Evolutionary conservation across 2,888 invertebrate species (phyloP), one percentile per base, ranked within the genome.

Genomic region (Drosophila imparisetae): DNA sequence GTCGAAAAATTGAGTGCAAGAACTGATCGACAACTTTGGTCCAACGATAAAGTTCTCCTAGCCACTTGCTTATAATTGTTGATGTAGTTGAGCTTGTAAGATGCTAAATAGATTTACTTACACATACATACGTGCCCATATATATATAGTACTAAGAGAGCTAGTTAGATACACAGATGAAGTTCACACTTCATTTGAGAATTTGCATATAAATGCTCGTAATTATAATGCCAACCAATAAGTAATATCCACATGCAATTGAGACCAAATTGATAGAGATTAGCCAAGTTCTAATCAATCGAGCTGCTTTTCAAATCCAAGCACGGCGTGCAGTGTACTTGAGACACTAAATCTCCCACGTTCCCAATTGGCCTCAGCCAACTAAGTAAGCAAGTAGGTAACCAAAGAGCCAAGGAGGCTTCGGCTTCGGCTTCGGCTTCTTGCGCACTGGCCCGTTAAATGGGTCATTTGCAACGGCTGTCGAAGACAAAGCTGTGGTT

Each of bases 361-460:
- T 90, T 86, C 86, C 81, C 81, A 88, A 90, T 82, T 29, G 65
- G 54, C 15, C 57, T 49, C 58, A 70, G 66, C 71, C 59, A 69
- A 50, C 38, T 36, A 34, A 54, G 68, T 50, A 29, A 55, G 40
- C 36, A 53, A 29, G 36, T 38, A 27, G 64, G 62, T 50, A 79
- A 53, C 60, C 65, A 70, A 77, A 67, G 58, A 62, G 73, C 18
- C 55, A 29, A 29, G 36, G 45, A 45, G 55, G 38, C 55, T n/a
- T 55, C 29, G 50, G 7, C 38, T n/a, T 55, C 29, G 50, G 7
- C 38, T 18, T 38, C 27, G 55, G 70, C 80, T 74, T 68, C 75
- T 71, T 75, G 84, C 55, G 77, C 90, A 90, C 68, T 88, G 83
- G 89, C 77, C 87, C 90, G 82, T 90, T 86, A 88, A 88, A 88